Evolutionary conservation across 2,797 vertebrate species (phyloP).

Genomic region (Geotria australis): DNA sequence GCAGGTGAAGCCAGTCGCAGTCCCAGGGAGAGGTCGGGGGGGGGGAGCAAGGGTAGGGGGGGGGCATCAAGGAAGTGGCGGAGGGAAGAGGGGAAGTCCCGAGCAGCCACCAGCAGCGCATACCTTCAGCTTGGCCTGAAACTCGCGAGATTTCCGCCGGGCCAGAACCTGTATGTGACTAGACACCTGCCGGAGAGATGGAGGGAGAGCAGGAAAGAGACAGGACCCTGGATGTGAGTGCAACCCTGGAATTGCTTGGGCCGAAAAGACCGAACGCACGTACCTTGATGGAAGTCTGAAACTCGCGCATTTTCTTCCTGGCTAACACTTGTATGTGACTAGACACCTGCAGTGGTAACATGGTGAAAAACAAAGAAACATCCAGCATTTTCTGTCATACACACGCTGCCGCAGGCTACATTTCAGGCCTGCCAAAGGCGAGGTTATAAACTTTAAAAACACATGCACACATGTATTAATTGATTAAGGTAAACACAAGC

Average conservation of each 20-base stretch:
- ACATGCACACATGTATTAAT: too few relatives aligned
- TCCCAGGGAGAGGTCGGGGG: not conserved
- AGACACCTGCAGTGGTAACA: slow-evolving; percentile 91
- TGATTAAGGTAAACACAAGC: too few relatives aligned
- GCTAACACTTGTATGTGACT: slow-evolving; percentile 94
- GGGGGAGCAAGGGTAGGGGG: not conserved
- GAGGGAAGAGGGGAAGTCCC: not conserved
- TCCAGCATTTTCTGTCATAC: too few relatives aligned
- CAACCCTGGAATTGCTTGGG: too few relatives aligned
- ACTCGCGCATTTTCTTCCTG: not conserved
- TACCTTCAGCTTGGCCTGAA: slow-evolving; percentile 99
- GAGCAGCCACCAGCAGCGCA: slow-evolving; percentile 42
- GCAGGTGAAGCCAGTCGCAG: too few relatives aligned
- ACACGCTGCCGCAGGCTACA: too few relatives aligned
- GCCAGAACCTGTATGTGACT: slow-evolving; percentile 99
- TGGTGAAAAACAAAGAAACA: slow-evolving; percentile 18
- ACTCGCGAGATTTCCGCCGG: slow-evolving; percentile 99
- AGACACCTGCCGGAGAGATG: slow-evolving; percentile 17
- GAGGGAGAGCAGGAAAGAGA: not conserved
- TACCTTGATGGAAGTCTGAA: not conserved
- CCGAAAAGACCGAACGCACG: not conserved
- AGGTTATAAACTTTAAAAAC: too few relatives aligned
- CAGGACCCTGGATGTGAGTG: not conserved
- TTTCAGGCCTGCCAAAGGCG: too few relatives aligned
- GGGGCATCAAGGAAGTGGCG: not conserved